Base-by-base conservation (phyloP, 2,797 vertebrate genomes). In the Chiloscyllium punctatum region DNA sequence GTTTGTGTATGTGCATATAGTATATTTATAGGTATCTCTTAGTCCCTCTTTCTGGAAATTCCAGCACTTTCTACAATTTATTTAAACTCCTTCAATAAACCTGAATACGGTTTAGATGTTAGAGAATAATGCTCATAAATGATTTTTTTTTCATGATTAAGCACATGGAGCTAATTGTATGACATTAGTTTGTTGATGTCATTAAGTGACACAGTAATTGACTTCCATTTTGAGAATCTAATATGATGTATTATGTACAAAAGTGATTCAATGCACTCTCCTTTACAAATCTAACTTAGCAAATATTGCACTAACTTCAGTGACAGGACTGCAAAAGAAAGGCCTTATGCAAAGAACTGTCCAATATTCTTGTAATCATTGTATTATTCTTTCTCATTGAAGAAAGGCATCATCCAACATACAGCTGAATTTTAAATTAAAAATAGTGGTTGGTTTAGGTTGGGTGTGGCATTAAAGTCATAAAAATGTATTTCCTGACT, bases 111-210 rank as follows among this genome's bases (percentile, higher is more conserved):
- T 62, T n/a, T 66, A 18, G 57, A 18, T 91, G 18, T 62, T 68
- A 92, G 62, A 92, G 69, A 92, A 92, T 69, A 9, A 42, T 92
- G n/a, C 62, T 42, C 7, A 68, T 69, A 92, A 92, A 9, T 92
- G 8, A 66, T 90, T 57, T 37, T 42, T 42, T 0, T 84, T 92
- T 68, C 68, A 62, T 92, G 62, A 92, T 69, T 91, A n/a, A 92
- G 62, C 62, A 92, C 42, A 69, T 42, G n/a, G n/a, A 92, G 62
- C 21, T 92, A 92, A 92, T 92, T 92, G n/a, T 42, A 69, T 68
- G 66, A 92, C 90, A 92, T 92, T 69, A 92, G 33, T 23, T 68
- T 92, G 90, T 92, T 68, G 92, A 92, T 92, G 90, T 42, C 66
- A 92, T 69, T 68, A 69, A 37, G 62, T 92, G 90, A 69, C n/a